Percentiles rank a stretch among this genome's conserved stretches.
Conservation (phyloP, 2,888 invertebrate genomes). For the Hololepta plana region DNA sequence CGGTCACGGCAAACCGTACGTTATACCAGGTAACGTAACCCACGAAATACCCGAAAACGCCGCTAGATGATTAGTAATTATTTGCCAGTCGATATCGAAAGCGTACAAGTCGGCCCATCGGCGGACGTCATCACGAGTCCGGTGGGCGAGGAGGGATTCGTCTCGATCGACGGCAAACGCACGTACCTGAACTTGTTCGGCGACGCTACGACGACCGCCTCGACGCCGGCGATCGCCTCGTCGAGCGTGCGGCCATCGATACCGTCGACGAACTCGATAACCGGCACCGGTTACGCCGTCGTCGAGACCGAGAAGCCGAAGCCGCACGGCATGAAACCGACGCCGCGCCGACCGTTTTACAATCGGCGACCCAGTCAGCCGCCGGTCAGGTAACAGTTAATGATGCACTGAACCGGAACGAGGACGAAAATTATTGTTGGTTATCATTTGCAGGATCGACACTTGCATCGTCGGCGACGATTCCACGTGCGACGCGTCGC, state of each 20-base stretch:
- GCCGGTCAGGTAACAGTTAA: conserved; percentile 38
- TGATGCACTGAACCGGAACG: neutral
- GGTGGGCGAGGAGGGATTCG: conserved; percentile 67
- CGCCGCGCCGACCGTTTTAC: conserved; percentile 34
- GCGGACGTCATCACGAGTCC: conserved; percentile 63
- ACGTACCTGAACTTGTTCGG: conserved; percentile 77
- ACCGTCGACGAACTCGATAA: conserved; percentile 16
- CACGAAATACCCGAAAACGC: too few species aligned
- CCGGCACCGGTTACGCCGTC: conserved; percentile 48
- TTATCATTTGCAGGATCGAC: conserved; percentile 73
- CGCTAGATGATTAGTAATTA: too few species aligned
- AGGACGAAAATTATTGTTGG: neutral
- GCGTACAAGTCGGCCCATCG: conserved; percentile 23
- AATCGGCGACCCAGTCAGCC: conserved; percentile 47
- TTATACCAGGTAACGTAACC: conserved; percentile 31
- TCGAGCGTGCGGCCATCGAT: too few species aligned
- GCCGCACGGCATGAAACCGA: conserved; percentile 22
- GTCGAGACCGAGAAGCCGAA: conserved; percentile 34
- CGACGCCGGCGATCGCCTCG: conserved; percentile 15
- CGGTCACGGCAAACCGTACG: conserved; percentile 30
- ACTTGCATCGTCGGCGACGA: conserved; percentile 89
- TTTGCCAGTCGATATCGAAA: conserved; percentile 40
- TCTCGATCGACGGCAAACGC: conserved; percentile 80
- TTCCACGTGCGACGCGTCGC: conserved; percentile 73
- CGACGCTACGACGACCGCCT: conserved; percentile 29